phyloP scores from a whole-genome alignment of 2,888 invertebrate genomes.

The Craniophora ligustri region DNA sequence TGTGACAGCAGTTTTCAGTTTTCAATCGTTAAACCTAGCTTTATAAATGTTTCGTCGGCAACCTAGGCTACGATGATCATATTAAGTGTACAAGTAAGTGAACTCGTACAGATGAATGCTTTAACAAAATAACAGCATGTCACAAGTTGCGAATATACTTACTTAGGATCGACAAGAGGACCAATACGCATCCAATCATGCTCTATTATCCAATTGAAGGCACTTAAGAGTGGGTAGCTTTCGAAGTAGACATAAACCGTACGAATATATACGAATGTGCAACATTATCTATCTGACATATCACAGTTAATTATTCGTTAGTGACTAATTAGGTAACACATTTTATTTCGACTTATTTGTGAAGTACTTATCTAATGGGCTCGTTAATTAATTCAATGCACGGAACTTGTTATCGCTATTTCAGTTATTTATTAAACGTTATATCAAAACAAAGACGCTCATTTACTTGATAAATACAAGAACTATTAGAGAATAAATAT shows the following conservation, averaged over 20 bases:
- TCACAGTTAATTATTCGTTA: slow-evolving; percentile 1
- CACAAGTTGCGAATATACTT: slow-evolving; percentile 43
- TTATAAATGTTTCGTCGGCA: too few species aligned
- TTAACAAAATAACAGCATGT: slow-evolving; percentile 27
- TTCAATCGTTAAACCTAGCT: too few species aligned
- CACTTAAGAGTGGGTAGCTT: slow-evolving; percentile 44
- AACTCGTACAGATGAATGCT: not conserved
- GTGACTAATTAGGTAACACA: slow-evolving; percentile 5
- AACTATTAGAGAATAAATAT: slow-evolving; percentile 72
- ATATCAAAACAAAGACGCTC: slow-evolving; percentile 71
- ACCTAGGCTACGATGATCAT: too few species aligned
- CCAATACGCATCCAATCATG: slow-evolving; percentile 33
- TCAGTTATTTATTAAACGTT: slow-evolving; percentile 34
- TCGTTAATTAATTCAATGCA: slow-evolving; percentile 50
- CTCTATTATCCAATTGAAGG: slow-evolving; percentile 63
- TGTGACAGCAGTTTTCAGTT: too few species aligned
- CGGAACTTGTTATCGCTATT: slow-evolving; percentile 51
- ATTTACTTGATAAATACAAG: slow-evolving; percentile 67
- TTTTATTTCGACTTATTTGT: slow-evolving; percentile 10
- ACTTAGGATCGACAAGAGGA: slow-evolving; percentile 35
- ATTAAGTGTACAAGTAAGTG: too few species aligned
- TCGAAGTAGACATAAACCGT: slow-evolving; percentile 5
- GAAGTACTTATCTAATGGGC: slow-evolving; percentile 38
- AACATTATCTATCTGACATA: not conserved
- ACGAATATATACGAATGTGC: slow-evolving; percentile 49